Evolutionary conservation across 2,797 vertebrate genomes (phyloP), one percentile per base, ranked within the genome.

Genomic region (Typhlichthys subterraneus): DNA sequence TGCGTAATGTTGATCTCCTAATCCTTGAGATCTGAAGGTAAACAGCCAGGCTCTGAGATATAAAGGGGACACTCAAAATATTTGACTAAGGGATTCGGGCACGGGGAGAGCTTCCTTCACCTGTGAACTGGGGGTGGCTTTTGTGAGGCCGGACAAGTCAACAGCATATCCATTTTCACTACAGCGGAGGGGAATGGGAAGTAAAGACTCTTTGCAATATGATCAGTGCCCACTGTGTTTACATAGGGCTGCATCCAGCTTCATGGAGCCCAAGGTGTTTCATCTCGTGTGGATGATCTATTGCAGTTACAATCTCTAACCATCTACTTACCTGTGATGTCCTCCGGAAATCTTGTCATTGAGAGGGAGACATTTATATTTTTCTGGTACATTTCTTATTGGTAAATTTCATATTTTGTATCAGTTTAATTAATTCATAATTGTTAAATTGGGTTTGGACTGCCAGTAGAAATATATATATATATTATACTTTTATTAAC

Each of bases 61-160:
- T 87, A 88, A 88, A 90, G 89, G 81, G 79, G 86, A 88, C 87
- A 90, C 90, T 91, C 87, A 89, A 81, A 90, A 85, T 94, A 91
- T 93, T 93, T 93, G 72, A 83, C 85, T 91, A 92, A 90, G 86
- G 84, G 91, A 93, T 92, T 92, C 84, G 83, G 85, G 71, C 75
- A 76, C 73, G 88, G 88, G 88, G 89, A 88, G 83, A 85, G 82
- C 82, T 87, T 76, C 87, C 68, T 33, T 90, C 84, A 91, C 90
- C 87, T 91, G 89, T 88, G 77, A 73, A 59, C 70, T 65, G 80
- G 76, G 78, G 80, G 83, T 45, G 75, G 78, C 84, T 79, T 88
- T 88, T 90, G 87, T 89, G 75, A 81, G 62, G 65, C 76, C 61
- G 77, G 76, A 84, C 89, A 82, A 85, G 87, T 89, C 85, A 85